A percentile compares a stretch with the other conserved stretches of the same genome.
These are phyloP conservation scores for Maconellicoccus hirsutus DNA, from an alignment of 1,140 invertebrate genomes.

Conservation along the genomic window DNA sequence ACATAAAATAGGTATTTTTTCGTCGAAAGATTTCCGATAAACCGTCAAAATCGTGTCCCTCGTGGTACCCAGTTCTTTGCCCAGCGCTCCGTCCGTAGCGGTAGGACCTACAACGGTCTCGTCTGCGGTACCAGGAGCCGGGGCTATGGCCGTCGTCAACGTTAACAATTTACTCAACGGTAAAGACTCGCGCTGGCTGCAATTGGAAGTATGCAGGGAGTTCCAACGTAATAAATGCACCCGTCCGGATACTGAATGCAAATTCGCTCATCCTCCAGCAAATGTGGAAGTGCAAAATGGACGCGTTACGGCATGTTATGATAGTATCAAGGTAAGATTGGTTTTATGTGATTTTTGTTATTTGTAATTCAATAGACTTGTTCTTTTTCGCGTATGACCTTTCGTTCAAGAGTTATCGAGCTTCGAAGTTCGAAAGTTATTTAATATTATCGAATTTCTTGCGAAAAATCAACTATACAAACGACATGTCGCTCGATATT, in stretches of 20 bases:
- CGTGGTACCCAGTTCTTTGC: slow-evolving; percentile 17
- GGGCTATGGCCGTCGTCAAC: slow-evolving; percentile 80
- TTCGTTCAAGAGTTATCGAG: too few species aligned
- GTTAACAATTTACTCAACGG: slow-evolving; percentile 93
- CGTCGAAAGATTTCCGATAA: not conserved
- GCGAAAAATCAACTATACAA: too few species aligned
- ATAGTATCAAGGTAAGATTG: slow-evolving; percentile 95
- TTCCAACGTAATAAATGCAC: slow-evolving; percentile 99
- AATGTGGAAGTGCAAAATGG: slow-evolving; percentile 99
- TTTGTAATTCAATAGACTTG: too few species aligned
- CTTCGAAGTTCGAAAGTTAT: too few species aligned
- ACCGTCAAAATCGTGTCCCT: slow-evolving; percentile 20
- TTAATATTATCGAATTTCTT: too few species aligned
- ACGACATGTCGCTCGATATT: too few species aligned
- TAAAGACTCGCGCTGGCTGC: slow-evolving; percentile 99
- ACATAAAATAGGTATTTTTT: too few species aligned
- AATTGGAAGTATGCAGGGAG: slow-evolving; percentile 98
- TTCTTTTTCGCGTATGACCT: too few species aligned
- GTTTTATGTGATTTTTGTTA: not conserved
- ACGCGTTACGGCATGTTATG: slow-evolving; percentile 98
- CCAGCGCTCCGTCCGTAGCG: slow-evolving; percentile 19
- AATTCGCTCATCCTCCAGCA: slow-evolving; percentile 97
- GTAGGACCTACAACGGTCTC: slow-evolving; percentile 17
- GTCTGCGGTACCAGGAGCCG: slow-evolving; percentile 19
- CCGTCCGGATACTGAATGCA: slow-evolving; percentile 96